Evolutionary conservation across 2,113 vertebrate genomes (phyloP).

Genomic region (Mionectes macconnelli): DNA sequence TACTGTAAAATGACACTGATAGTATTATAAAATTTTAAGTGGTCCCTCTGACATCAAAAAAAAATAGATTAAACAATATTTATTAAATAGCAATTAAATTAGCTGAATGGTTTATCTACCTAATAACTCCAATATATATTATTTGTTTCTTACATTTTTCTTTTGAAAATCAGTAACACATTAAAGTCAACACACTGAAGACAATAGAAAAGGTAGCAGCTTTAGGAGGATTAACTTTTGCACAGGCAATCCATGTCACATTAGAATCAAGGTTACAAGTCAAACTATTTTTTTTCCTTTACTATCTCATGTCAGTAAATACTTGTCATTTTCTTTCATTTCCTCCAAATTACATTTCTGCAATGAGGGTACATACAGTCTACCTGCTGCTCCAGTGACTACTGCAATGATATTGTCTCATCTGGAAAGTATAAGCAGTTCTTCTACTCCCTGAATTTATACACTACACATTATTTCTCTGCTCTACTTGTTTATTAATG

Average conservation of each 20-base stretch:
- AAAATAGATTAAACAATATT: neutral
- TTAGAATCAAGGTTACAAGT: neutral
- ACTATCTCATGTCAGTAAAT: neutral
- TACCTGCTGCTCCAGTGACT: neutral
- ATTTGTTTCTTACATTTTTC: neutral
- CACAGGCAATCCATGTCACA: fast-evolving
- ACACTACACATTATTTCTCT: neutral
- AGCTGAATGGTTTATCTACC: neutral
- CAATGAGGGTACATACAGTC: neutral
- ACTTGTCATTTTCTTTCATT: neutral
- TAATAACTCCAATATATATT: neutral
- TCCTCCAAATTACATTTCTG: neutral
- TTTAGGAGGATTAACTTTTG: neutral
- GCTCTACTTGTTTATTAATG: neutral
- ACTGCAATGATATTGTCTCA: neutral
- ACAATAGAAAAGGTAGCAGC: neutral
- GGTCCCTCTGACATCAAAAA: neutral
- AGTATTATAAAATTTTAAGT: neutral
- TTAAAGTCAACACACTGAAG: neutral
- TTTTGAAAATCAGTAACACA: neutral
- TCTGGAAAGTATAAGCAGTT: neutral
- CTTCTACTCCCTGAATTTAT: neutral
- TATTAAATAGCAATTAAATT: neutral
- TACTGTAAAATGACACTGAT: neutral
- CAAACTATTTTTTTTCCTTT: neutral